Evolutionary conservation across 2,888 invertebrate species (phyloP).

Genomic region (Tetrapedia diversipes): DNA sequence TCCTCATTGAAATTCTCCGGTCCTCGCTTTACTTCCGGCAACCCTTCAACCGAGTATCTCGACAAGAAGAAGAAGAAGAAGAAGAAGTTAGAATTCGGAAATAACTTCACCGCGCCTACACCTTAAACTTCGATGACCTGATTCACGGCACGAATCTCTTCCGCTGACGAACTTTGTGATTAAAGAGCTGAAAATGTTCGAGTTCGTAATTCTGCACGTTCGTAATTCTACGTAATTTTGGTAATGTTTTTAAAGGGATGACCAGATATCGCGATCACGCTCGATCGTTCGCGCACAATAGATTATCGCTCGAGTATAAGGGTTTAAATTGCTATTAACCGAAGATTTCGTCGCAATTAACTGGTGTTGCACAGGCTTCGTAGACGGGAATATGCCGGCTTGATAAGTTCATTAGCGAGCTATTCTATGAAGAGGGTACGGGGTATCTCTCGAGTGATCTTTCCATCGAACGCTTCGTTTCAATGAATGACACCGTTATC

Average conservation of each 20-base stretch:
- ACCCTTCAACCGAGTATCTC: not conserved
- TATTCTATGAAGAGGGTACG: conserved; percentile 31
- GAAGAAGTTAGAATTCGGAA: not conserved
- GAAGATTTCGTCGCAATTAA: conserved; percentile 15
- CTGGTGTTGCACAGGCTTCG: conserved; percentile 1
- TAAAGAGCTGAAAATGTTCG: not conserved
- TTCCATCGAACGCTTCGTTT: conserved; percentile 72
- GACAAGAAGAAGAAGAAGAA: not conserved
- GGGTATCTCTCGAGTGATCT: conserved; percentile 54
- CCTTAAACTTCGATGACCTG: not conserved
- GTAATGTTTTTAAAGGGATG: not conserved
- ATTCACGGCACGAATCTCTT: not conserved
- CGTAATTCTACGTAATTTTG: not conserved
- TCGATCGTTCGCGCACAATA: not conserved
- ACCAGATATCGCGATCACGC: not conserved
- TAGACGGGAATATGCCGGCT: conserved; percentile 25
- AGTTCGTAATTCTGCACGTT: not conserved
- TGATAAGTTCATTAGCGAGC: conserved; percentile 49
- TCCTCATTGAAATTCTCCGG: not conserved
- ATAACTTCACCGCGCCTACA: too few relatives aligned
- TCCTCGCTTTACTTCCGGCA: not conserved
- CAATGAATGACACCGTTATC: conserved; percentile 70
- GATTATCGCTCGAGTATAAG: not conserved
- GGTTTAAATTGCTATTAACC: not conserved
- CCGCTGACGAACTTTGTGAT: not conserved